A percentile compares a stretch with the other conserved stretches of the same genome.
Conservation (phyloP, 2,888 invertebrate genomes). For the Sinodicranocentrus sp. region DNA sequence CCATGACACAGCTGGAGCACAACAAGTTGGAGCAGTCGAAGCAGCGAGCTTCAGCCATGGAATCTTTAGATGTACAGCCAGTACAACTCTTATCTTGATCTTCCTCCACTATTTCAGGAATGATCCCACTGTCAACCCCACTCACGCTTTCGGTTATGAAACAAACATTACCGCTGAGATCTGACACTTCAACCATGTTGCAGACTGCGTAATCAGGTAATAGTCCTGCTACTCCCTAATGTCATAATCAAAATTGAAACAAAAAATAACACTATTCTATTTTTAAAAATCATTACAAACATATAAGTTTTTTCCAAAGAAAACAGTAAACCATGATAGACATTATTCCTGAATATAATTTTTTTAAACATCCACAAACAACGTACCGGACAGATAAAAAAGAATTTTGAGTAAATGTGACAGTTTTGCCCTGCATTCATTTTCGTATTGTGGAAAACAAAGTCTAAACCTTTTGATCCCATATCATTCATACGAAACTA, state of each 20-base stretch:
- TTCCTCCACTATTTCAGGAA: neutral
- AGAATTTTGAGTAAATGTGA: too few species aligned
- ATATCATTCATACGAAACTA: neutral
- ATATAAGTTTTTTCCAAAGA: neutral
- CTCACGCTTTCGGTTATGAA: neutral
- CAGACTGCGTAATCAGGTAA: conserved; percentile 83
- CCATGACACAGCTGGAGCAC: conserved; percentile 98
- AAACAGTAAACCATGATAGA: neutral
- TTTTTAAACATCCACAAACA: too few species aligned
- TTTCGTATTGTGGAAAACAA: neutral
- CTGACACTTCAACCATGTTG: conserved; percentile 79
- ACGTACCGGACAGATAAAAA: too few species aligned
- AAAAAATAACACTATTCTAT: conserved; percentile 1
- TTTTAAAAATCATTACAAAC: neutral
- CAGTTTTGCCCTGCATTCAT: too few species aligned
- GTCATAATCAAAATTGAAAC: conserved; percentile 15
- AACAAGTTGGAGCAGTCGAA: conserved; percentile 97
- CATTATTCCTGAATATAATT: too few species aligned
- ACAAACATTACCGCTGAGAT: conserved; percentile 68
- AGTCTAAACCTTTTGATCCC: neutral
- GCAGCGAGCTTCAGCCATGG: conserved; percentile 96
- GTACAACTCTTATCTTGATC: conserved; percentile 78
- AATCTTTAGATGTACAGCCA: conserved; percentile 96
- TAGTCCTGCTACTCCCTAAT: conserved; percentile 83
- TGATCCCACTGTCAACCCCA: neutral